These are phyloP conservation scores for Spermophilus dauricus DNA, from an alignment of 2,113 vertebrate species.

Conservation along the genomic window DNA sequence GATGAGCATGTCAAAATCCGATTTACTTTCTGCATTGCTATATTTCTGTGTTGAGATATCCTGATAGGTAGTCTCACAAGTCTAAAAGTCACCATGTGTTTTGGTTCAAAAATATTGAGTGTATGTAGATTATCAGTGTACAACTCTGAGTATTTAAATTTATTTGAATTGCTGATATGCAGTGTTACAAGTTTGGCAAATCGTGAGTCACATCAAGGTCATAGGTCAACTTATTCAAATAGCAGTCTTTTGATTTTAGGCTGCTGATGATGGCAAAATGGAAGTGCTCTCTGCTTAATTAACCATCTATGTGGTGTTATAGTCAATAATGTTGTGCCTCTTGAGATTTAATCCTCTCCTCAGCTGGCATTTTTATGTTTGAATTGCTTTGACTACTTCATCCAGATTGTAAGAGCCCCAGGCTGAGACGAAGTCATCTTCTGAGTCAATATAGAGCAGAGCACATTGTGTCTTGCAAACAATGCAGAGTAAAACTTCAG, in stretches of 20 bases:
- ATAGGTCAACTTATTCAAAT: conserved; percentile 59
- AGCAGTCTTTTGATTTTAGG: conserved; percentile 53
- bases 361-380: conserved; percentile 73
- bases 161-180: conserved; percentile 66
- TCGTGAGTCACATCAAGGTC: conserved; percentile 53
- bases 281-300: conserved; percentile 67
- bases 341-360: conserved; percentile 69
- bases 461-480: conserved; percentile 15
- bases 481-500: conserved; percentile 6
- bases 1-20: background rate
- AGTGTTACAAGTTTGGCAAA: conserved; percentile 54
- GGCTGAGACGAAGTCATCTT: conserved; percentile 36
- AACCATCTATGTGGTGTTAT: conserved; percentile 31
- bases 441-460: conserved; percentile 36
- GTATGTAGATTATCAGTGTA: background rate
- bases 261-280: conserved; percentile 52
- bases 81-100: conserved; percentile 46
- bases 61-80: background rate
- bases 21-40: background rate
- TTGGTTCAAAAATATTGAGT: conserved; percentile 50
- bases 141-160: conserved; percentile 55
- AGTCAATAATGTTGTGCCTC: conserved; percentile 63
- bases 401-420: conserved; percentile 59
- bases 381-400: conserved; percentile 66
- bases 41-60: background rate